Base-by-base conservation (phyloP, 2,113 vertebrate species). In the Labeo catla region DNA sequence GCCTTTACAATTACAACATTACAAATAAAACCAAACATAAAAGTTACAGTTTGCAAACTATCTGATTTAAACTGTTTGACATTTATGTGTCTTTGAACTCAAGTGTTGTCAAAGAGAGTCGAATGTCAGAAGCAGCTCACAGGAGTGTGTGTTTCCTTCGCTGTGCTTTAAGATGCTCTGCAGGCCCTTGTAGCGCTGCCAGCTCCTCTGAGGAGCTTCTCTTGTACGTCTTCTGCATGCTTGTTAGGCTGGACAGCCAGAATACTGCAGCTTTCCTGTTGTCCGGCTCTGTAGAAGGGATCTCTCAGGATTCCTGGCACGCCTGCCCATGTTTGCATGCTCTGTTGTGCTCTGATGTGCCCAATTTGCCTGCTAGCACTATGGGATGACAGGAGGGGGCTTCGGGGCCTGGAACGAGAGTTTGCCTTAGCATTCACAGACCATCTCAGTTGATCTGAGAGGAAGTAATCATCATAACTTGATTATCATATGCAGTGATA, bases 231-330 rank as follows among this genome's bases (percentile, higher is more conserved):
- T 86, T 28, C 68, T 76, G 79, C 61, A 65, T 76, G 72, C 72
- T 65, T 83, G 73, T 87, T 43, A 9, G 54, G 49, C 45, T 7
- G 61, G 57, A 45, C 59, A 79, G 74, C 28, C 39, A 54, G 54
- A 81, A 83, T 36, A 36, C 34, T 49, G 59, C 83, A 84, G 54
- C 39, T 85, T 43, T 77, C 45, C 43, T 36, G 59, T 34, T 78
- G 73, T 78, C 84, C 73, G 13, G 28, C 47, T n/a, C 45, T 66
- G 36, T 59, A 83, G 34, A 36, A 36, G 59, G 49, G 21, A 21
- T 61, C 57, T 50, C 81, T 87, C 65, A 16, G 57, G 61, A 87
- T 87, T 87, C 86, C 61, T 66, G 61, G 72, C 86, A 87, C 61
- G 73, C 72, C 11, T 23, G 8, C 36, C 9, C 61, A 45, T 45